Evolutionary conservation across 2,113 vertebrate genomes (phyloP).

Genomic region (Lampris incognitus): DNA sequence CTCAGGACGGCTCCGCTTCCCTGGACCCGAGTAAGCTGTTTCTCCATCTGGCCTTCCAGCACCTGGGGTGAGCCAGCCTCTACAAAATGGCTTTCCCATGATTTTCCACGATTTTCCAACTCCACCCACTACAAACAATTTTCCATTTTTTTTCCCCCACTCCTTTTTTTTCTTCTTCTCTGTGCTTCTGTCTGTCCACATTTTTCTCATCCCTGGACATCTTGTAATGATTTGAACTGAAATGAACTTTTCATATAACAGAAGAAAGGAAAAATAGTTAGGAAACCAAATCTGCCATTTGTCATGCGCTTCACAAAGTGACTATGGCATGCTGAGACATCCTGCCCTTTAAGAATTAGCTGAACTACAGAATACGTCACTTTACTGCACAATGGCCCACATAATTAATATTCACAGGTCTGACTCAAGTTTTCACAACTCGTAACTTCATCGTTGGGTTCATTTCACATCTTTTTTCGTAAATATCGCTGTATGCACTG

Average conservation of each 20-base stretch:
- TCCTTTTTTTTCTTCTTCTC: constrained; percentile 23
- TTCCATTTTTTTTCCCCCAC: constrained; percentile 8
- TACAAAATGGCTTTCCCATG: constrained; percentile 19
- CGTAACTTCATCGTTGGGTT: constrained; percentile 2
- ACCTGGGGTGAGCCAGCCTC: constrained; percentile 61
- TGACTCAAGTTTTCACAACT: background rate
- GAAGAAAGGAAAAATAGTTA: background rate
- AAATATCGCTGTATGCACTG: constrained; percentile 24
- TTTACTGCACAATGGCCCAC: background rate
- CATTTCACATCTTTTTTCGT: too few species aligned
- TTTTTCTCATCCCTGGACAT: constrained; percentile 2
- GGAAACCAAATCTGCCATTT: background rate
- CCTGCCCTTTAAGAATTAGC: background rate
- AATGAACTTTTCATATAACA: background rate
- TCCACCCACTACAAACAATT: constrained; percentile 10
- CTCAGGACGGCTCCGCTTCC: constrained; percentile 54
- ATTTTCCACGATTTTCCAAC: constrained; percentile 4
- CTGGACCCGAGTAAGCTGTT: constrained; percentile 68
- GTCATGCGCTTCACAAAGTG: background rate
- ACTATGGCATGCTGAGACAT: background rate
- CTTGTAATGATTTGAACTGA: constrained; percentile 6
- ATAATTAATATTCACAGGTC: constrained; percentile 1
- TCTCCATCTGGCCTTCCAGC: constrained; percentile 67
- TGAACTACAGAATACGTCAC: background rate
- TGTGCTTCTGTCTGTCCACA: background rate